These are phyloP conservation scores for Notothenia coriiceps DNA, from an alignment of 2,113 vertebrate genomes.

Conservation along the genomic window DNA sequence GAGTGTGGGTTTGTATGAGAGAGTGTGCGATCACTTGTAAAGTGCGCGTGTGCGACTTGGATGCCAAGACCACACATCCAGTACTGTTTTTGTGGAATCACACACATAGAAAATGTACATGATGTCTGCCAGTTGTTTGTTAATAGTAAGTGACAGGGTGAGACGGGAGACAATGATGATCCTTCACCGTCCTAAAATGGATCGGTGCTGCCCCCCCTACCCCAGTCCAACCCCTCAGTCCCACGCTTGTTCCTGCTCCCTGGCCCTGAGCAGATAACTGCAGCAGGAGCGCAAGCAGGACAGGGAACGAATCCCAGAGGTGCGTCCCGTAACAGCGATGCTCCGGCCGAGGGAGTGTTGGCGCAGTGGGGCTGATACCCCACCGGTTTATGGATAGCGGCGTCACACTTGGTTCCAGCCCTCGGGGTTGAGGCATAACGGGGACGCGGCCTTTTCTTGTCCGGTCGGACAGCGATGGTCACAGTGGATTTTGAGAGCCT, in stretches of 20 bases:
- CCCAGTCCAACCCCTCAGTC: conserved; percentile 61
- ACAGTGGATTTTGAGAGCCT: conserved; percentile 61
- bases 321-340: conserved; percentile 52
- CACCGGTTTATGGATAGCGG: conserved; percentile 67
- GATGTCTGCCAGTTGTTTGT: conserved; percentile 50
- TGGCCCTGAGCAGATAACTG: conserved; percentile 82
- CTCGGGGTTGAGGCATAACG: conserved; percentile 45
- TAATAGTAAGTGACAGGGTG: conserved; percentile 78
- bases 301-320: conserved; percentile 68
- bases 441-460: conserved; percentile 63
- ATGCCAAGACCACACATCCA: conserved; percentile 80
- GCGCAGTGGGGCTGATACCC: conserved; percentile 71
- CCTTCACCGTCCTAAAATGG: conserved; percentile 75
- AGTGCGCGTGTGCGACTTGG: conserved; percentile 52
- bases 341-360: conserved; percentile 58
- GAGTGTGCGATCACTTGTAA: conserved; percentile 50
- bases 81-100: conserved; percentile 22
- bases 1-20: conserved; percentile 19
- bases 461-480: conserved; percentile 66
- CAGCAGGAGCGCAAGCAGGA: conserved; percentile 42
- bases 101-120: conserved; percentile 58
- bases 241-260: conserved; percentile 67
- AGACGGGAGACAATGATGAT: conserved; percentile 80
- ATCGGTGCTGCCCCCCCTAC: conserved; percentile 60
- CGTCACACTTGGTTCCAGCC: conserved; percentile 63